Conservation (phyloP, 2,113 vertebrate genomes). For the Aspidoscelis tigris region DNA sequence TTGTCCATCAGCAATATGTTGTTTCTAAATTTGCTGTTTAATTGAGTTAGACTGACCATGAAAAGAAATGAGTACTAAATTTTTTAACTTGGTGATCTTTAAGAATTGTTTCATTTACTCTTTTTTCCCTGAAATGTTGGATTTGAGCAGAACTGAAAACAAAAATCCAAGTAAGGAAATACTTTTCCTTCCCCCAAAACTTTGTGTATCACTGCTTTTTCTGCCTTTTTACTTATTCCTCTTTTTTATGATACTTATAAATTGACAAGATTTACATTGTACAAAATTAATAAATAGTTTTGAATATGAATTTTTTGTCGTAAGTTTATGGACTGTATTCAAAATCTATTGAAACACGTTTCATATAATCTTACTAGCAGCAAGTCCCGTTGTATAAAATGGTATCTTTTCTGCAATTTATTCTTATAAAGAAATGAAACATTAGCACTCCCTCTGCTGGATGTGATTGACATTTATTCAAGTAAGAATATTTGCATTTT, state of each 20-base stretch:
- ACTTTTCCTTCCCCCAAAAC: not conserved
- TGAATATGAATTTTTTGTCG: constrained; percentile 46
- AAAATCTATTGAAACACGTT: constrained; percentile 11
- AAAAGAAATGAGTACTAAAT: not conserved
- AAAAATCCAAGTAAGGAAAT: not conserved
- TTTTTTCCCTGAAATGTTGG: not conserved
- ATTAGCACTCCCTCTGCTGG: constrained; percentile 53
- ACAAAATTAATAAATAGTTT: constrained; percentile 41
- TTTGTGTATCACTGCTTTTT: constrained; percentile 37
- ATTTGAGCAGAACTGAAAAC: not conserved
- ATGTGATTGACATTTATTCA: not conserved
- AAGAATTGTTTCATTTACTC: not conserved
- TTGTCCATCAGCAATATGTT: not conserved
- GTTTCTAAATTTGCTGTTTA: not conserved
- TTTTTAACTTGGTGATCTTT: not conserved
- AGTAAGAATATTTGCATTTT: not conserved
- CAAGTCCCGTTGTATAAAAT: accelerated
- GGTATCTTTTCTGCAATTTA: not conserved
- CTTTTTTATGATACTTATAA: constrained; percentile 24
- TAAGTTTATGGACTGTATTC: not conserved
- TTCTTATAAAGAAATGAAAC: not conserved
- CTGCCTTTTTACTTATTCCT: constrained; percentile 27
- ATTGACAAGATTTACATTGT: constrained; percentile 28
- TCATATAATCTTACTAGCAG: not conserved
- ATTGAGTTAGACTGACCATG: not conserved